Evolutionary conservation across 2,888 invertebrate species (phyloP).

Genomic region (Liopterus haemorrhoidalis): DNA sequence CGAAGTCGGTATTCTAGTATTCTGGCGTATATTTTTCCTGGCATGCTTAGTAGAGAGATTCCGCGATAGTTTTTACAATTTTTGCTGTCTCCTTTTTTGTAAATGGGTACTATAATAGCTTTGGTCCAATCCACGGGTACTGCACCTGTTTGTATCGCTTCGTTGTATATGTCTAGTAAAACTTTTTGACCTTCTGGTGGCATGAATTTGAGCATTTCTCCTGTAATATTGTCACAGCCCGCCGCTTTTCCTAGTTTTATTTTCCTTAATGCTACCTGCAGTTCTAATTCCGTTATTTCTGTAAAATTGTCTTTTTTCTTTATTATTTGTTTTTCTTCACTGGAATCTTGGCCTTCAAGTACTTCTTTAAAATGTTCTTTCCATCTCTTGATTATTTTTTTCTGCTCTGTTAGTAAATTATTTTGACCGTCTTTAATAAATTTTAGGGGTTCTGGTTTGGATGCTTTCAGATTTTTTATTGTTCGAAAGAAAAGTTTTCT

Average conservation of each 20-base stretch:
- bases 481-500: slow-evolving; percentile 6
- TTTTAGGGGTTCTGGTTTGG: neutral
- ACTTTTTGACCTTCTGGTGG: too few species aligned
- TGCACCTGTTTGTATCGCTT: slow-evolving; percentile 3
- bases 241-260: neutral
- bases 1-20: slow-evolving; percentile 12
- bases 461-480: neutral
- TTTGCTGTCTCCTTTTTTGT: slow-evolving; percentile 13
- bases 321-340: neutral
- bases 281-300: neutral
- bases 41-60: slow-evolving; percentile 15
- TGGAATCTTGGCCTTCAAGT: neutral
- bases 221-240: neutral
- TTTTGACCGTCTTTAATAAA: neutral
- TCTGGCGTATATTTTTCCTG: slow-evolving; percentile 11
- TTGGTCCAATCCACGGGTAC: slow-evolving; percentile 22
- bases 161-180: slow-evolving; percentile 2
- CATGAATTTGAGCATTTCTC: slow-evolving; percentile 1
- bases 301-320: neutral
- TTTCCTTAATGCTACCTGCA: neutral
- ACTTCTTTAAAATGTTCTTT: slow-evolving; percentile 8
- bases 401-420: slow-evolving; percentile 1
- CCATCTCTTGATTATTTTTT: slow-evolving; percentile 10
- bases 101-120: slow-evolving; percentile 15
- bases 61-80: slow-evolving; percentile 14